phyloP scores from a whole-genome alignment of 2,113 vertebrate genomes.

The Paramormyrops kingsleyae region DNA sequence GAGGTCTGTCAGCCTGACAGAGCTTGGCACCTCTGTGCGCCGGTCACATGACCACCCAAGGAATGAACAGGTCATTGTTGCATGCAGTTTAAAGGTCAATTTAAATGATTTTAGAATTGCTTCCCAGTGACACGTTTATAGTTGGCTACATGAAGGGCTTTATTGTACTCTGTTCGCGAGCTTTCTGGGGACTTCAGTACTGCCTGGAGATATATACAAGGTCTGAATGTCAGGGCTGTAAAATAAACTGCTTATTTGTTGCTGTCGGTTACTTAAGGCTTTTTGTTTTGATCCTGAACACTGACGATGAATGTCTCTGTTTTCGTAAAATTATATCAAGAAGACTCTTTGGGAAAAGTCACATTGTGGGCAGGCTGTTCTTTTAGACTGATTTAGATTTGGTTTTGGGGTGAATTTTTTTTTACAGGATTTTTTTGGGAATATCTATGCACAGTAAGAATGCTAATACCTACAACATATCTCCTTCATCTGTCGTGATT shows the following conservation, averaged over 20 bases:
- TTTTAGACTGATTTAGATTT: background rate
- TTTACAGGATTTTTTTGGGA: background rate
- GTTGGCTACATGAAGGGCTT: conserved; percentile 34
- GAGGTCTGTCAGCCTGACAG: background rate
- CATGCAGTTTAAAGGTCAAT: conserved; percentile 31
- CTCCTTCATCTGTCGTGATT: background rate
- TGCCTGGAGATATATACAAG: conserved; percentile 45
- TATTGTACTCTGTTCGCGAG: conserved; percentile 37
- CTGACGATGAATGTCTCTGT: conserved; percentile 30
- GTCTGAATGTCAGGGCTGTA: conserved; percentile 52
- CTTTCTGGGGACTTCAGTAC: conserved; percentile 31
- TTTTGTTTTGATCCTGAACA: conserved; percentile 43
- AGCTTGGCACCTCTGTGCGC: background rate
- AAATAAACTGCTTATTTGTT: conserved; percentile 45
- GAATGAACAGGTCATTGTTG: conserved; percentile 20
- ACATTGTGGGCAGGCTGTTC: background rate
- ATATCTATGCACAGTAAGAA: background rate
- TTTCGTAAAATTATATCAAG: conserved; percentile 19
- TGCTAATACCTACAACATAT: background rate
- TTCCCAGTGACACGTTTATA: conserved; percentile 43
- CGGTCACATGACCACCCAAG: conserved; percentile 12
- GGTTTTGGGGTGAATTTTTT: background rate
- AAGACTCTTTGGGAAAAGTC: background rate
- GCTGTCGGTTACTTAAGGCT: conserved; percentile 35
- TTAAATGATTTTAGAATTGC: conserved; percentile 41